A percentile compares a stretch with the other conserved stretches of the same genome.
Conservation (phyloP, 1,140 invertebrate genomes). For the Propsilocerus akamusi region DNA sequence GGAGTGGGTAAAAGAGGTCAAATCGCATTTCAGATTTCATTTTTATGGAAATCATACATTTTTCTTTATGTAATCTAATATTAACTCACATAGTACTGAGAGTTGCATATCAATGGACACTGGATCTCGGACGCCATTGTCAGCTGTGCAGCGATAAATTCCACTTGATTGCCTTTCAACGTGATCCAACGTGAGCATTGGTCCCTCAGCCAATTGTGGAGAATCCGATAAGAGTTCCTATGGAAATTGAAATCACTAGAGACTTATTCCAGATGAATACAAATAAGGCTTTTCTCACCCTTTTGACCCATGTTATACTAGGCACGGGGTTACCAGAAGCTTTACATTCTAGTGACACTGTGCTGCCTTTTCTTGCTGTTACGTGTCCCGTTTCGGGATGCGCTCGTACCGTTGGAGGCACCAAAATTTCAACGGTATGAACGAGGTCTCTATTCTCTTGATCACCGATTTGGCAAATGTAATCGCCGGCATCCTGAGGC, state of each 20-base stretch:
- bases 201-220: slow-evolving; percentile 26
- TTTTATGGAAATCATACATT: no score
- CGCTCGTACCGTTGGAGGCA: slow-evolving; percentile 30
- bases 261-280: background rate
- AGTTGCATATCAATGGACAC: slow-evolving; percentile 31
- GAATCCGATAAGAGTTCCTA: background rate
- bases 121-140: slow-evolving; percentile 36
- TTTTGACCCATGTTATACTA: slow-evolving; percentile 34
- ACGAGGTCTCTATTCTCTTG: slow-evolving; percentile 30
- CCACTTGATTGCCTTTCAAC: slow-evolving; percentile 34
- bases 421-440: slow-evolving; percentile 38
- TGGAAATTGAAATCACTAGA: background rate
- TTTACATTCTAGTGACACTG: slow-evolving; percentile 34
- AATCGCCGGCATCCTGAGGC: slow-evolving; percentile 29
- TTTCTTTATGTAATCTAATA: no score
- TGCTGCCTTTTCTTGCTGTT: slow-evolving; percentile 31
- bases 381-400: slow-evolving; percentile 30
- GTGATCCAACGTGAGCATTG: slow-evolving; percentile 31
- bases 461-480: slow-evolving; percentile 38
- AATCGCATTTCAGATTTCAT: no score
- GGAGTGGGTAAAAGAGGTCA: no score
- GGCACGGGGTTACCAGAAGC: slow-evolving; percentile 38
- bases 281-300: slow-evolving; percentile 21
- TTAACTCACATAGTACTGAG: slow-evolving; percentile 31
- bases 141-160: slow-evolving; percentile 35